Evolutionary conservation across 1,140 invertebrate species (phyloP).

Genomic region (Sipha flava): DNA sequence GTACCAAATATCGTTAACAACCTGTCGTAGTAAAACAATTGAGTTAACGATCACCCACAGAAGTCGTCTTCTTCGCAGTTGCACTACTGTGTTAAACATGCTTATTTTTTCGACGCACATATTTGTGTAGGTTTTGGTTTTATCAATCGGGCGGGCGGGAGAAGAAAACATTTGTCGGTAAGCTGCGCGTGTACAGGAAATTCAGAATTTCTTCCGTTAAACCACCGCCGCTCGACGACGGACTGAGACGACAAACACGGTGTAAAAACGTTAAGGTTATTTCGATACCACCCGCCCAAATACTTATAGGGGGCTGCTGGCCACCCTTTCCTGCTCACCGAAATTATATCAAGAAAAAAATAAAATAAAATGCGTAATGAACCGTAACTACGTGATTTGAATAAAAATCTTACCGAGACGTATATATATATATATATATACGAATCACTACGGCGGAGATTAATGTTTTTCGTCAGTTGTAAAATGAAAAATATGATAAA

Average conservation of each 20-base stretch:
- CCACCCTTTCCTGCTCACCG: too few relatives aligned
- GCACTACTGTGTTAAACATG: too few relatives aligned
- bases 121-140: too few relatives aligned
- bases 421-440: too few relatives aligned
- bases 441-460: constrained; percentile 6
- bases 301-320: too few relatives aligned
- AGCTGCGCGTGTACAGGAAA: not conserved
- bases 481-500: constrained; percentile 29
- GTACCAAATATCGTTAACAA: too few relatives aligned
- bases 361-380: constrained; percentile 14
- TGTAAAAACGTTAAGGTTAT: not conserved
- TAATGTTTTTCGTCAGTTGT: constrained; percentile 24
- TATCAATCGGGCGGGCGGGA: too few relatives aligned
- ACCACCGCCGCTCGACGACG: not conserved
- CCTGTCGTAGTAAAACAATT: too few relatives aligned
- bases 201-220: not conserved
- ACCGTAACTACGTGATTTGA: constrained; percentile 26
- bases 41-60: too few relatives aligned
- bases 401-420: not conserved
- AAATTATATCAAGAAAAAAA: not conserved
- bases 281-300: not conserved
- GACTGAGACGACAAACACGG: not conserved
- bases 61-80: too few relatives aligned
- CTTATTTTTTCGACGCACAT: too few relatives aligned
- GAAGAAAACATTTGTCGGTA: not conserved